Evolutionary conservation across 2,113 vertebrate genomes (phyloP).

Genomic region (Campylomormyrus numenius): DNA sequence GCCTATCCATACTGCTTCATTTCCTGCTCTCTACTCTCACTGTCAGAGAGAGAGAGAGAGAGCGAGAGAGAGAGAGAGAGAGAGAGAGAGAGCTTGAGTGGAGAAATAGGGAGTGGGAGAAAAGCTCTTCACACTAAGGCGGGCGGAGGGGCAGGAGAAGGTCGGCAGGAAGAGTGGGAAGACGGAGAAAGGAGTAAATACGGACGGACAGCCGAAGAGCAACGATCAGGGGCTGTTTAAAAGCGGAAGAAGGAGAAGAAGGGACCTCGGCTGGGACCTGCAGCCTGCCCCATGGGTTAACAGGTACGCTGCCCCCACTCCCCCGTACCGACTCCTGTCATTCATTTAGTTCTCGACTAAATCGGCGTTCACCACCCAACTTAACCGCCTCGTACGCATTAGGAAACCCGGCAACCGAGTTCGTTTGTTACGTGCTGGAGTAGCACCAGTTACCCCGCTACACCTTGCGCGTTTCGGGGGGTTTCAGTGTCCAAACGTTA

Average conservation of each 20-base stretch:
- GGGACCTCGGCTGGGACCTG: not conserved
- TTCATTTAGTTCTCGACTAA: not conserved
- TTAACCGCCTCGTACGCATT: not conserved
- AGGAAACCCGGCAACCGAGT: not conserved
- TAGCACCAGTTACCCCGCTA: not conserved
- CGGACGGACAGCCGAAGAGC: not conserved
- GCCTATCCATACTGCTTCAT: not conserved
- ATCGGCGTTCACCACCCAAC: not conserved
- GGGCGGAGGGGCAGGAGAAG: not conserved
- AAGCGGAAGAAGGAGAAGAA: too few species aligned
- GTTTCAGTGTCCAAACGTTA: not conserved
- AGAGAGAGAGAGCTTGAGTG: not conserved
- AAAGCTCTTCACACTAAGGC: slow-evolving; percentile 5
- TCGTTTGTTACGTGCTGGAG: not conserved
- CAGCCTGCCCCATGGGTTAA: slow-evolving; percentile 11
- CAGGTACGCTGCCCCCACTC: not conserved
- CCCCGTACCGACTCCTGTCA: not conserved
- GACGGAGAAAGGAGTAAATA: not conserved
- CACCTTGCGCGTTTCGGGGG: not conserved
- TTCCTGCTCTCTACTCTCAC: slow-evolving; percentile 12
- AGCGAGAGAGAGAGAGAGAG: not conserved
- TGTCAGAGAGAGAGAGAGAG: not conserved
- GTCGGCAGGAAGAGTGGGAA: not conserved
- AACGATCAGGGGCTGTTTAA: not conserved
- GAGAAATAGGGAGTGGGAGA: not conserved